Evolutionary conservation across 2,113 vertebrate genomes (phyloP).

Genomic region (Dasyornis broadbenti): DNA sequence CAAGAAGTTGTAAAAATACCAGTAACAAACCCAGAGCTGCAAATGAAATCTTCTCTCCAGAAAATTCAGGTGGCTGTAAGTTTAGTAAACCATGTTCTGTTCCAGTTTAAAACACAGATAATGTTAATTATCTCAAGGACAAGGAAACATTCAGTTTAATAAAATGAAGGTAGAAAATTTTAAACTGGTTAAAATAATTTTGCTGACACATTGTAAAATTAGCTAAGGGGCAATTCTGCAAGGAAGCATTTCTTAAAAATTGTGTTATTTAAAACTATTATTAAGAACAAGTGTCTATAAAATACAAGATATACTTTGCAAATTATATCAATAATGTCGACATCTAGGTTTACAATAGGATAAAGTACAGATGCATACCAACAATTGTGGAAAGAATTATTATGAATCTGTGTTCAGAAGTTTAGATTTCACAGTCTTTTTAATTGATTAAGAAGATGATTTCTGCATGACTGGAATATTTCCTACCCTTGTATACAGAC

Average conservation of each 20-base stretch:
- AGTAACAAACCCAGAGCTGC: neutral
- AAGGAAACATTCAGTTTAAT: neutral
- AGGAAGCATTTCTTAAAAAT: neutral
- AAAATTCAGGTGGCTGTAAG: neutral
- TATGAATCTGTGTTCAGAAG: neutral
- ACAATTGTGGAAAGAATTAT: neutral
- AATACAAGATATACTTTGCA: neutral
- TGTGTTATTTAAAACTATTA: neutral
- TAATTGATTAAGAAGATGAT: neutral
- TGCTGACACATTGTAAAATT: neutral
- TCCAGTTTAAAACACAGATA: neutral
- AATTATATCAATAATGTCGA: neutral
- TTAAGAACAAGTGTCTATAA: neutral
- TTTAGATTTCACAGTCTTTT: neutral
- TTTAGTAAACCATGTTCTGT: neutral
- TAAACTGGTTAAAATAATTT: neutral
- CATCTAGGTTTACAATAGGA: neutral
- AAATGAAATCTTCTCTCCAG: neutral
- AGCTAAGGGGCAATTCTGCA: neutral
- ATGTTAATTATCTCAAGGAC: neutral
- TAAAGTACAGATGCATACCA: neutral
- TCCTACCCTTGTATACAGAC: neutral
- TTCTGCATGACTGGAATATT: neutral
- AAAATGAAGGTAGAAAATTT: neutral
- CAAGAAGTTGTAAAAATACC: neutral